Evolutionary conservation across 1,140 invertebrate genomes (phyloP), one percentile per base, ranked within the genome.

Genomic region (Tyrophagus putrescentiae): DNA sequence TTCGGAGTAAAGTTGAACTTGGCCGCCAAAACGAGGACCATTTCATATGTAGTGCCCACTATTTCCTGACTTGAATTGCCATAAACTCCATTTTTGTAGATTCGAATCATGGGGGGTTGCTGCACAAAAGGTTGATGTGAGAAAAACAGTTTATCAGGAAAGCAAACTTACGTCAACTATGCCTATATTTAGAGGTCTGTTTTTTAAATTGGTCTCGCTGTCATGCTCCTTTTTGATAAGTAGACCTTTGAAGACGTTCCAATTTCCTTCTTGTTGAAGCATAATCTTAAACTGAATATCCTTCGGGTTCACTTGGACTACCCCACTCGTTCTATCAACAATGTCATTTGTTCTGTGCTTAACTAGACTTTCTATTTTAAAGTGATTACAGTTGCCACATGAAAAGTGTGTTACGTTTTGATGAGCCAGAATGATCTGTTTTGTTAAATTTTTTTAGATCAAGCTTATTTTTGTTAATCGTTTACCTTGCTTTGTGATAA

Each of bases 1-100:
- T 58, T 50, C 31, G 58, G 42, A 36, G 85, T 84, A 65, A 93
- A 92, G 71, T 93, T 93, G 57, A 91, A 73, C 64, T 79, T 82
- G 7, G 75, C 75, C 0, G 82, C 77, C n/a, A 92, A 69, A 65
- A 87, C 79, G 63, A 82, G 77, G 0, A 92, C 63, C 32, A 91
- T 80, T 69, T 91, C 84, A 69, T 89, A 56, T 3, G 62, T 57
- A 11, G 64, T 54, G n/a, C 67, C 67, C 21, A 53, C 54, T 1
- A 53, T 63, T 25, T 57, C 56, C 44, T 21, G 9, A 5, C 21
- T 41, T 9, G 6, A 41, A 54, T 53, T 60, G n/a, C 18, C 23
- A 23, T 54, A 52, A 9, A 63, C 45, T 13, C 33, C 13, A n/a
- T 45, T 45, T 28, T 60, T n/a, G 41, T 32, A 23, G 36, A 66